Percentiles rank a stretch among this genome's conserved stretches.
These are phyloP conservation scores for Stenodera caucasica DNA, from an alignment of 2,888 invertebrate species.

Conservation along the genomic window DNA sequence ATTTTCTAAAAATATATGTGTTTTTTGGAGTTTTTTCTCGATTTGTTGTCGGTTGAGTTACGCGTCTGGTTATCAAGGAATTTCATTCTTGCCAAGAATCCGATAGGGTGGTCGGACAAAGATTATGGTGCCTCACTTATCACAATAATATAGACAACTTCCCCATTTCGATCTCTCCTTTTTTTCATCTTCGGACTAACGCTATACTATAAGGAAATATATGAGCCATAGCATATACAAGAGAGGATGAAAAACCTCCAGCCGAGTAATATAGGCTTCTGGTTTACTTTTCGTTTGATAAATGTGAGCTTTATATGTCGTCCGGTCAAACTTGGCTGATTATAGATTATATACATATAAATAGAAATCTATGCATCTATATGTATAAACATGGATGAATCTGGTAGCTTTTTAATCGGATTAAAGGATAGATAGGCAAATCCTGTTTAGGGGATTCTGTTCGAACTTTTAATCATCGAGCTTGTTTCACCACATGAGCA, in stretches of 20 bases:
- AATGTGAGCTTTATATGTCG: slow-evolving; percentile 40
- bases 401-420: slow-evolving; percentile 34
- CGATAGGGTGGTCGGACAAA: slow-evolving; percentile 24
- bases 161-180: slow-evolving; percentile 17
- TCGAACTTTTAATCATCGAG: slow-evolving; percentile 32
- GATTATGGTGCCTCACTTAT: slow-evolving; percentile 38
- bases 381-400: slow-evolving; percentile 26
- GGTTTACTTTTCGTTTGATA: slow-evolving; percentile 41
- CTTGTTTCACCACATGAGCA: slow-evolving; percentile 24
- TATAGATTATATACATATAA: neutral
- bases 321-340: slow-evolving; percentile 30
- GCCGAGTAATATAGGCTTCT: slow-evolving; percentile 28
- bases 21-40: neutral
- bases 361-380: neutral
- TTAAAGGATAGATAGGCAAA: slow-evolving; percentile 31
- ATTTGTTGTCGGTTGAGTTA: slow-evolving; percentile 14
- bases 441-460: slow-evolving; percentile 31
- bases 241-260: slow-evolving; percentile 14
- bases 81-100: slow-evolving; percentile 18
- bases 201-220: slow-evolving; percentile 38
- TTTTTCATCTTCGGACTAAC: slow-evolving; percentile 37
- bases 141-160: slow-evolving; percentile 37
- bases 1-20: neutral
- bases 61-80: slow-evolving; percentile 21
- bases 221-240: slow-evolving; percentile 39